phyloP scores from a whole-genome alignment of 1,140 invertebrate species.

The Drosophila busckii region DNA sequence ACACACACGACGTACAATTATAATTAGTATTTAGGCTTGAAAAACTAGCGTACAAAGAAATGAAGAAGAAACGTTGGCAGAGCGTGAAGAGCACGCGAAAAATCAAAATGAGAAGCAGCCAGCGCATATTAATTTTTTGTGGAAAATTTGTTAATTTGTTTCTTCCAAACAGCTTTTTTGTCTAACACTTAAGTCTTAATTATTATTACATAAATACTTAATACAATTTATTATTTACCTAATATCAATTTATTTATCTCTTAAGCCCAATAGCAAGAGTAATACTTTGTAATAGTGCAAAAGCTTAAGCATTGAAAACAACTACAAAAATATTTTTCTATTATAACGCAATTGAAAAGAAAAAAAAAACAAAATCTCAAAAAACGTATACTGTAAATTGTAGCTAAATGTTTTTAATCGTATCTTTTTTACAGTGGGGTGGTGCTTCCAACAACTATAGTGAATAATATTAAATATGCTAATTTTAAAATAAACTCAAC shows the following conservation, averaged over 20 bases:
- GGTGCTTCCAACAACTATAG: no score
- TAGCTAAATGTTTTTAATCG: no score
- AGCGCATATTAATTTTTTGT: no score
- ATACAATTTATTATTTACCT: conserved; percentile 62
- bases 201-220: conserved; percentile 60
- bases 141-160: conserved; percentile 60
- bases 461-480: no score
- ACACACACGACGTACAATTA: conserved; percentile 65
- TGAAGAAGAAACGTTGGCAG: not conserved
- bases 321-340: no score
- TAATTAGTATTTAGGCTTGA: conserved; percentile 51
- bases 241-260: conserved; percentile 53
- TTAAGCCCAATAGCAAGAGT: conserved; percentile 36
- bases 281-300: conserved; percentile 31
- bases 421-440: no score
- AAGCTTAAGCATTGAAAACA: conserved; percentile 42
- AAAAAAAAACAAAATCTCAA: conserved; percentile 26
- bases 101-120: conserved; percentile 4
- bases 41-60: conserved; percentile 51
- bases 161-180: conserved; percentile 56
- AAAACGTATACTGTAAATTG: no score
- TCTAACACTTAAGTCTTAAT: conserved; percentile 54
- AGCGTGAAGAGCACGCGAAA: conserved; percentile 1
- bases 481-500: no score
- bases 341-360: conserved; percentile 42